Evolutionary conservation across 2,113 vertebrate genomes (phyloP).

Genomic region (Hydropotes inermis): DNA sequence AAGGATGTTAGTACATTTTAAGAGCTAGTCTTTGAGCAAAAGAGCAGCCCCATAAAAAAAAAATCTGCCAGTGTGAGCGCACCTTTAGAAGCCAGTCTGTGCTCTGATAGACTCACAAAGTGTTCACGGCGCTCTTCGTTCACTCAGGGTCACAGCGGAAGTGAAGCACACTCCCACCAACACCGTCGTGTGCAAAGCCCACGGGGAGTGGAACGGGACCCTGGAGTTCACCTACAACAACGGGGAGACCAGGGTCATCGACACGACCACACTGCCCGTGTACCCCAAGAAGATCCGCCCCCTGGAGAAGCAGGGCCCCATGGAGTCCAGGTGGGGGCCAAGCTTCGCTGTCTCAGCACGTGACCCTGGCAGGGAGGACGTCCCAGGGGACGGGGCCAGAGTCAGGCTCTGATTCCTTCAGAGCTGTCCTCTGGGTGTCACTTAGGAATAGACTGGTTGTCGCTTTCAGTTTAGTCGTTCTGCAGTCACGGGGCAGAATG

Average conservation of each 20-base stretch:
- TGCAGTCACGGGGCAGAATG: fast-evolving
- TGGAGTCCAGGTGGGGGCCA: constrained; percentile 89
- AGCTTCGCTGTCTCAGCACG: not conserved
- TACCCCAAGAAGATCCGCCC: constrained; percentile 91
- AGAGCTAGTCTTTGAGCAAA: not conserved
- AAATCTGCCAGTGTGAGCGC: fast-evolving
- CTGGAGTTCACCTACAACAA: constrained; percentile 96
- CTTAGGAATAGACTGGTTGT: too few species aligned
- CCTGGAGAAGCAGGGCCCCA: constrained; percentile 86
- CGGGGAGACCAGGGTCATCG: constrained; percentile 94
- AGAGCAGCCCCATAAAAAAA: not conserved
- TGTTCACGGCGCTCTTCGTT: not conserved
- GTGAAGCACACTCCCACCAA: constrained; percentile 93
- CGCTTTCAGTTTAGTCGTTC: not conserved
- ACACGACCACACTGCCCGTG: constrained; percentile 88
- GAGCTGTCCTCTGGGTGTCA: not conserved
- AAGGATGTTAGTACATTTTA: not conserved
- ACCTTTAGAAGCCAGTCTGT: not conserved
- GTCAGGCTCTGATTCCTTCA: fast-evolving
- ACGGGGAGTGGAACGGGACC: constrained; percentile 95
- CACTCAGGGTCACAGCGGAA: constrained; percentile 91
- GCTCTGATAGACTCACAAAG: not conserved
- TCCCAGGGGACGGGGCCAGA: not conserved
- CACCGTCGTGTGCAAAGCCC: constrained; percentile 94
- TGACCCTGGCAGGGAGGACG: not conserved